Conservation (phyloP, 2,888 invertebrate species). For the Oxycera nigricornis region DNA sequence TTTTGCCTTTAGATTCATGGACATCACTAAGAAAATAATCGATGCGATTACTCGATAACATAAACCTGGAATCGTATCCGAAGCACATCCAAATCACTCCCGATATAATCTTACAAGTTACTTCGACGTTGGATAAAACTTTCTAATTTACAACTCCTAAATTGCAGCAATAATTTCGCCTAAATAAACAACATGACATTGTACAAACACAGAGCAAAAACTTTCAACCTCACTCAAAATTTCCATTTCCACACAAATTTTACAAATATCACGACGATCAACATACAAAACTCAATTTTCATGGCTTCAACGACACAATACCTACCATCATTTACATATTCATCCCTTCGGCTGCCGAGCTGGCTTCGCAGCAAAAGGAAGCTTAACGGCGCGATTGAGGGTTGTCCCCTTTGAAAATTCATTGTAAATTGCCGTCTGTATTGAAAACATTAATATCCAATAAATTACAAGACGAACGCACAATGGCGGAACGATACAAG, state of each 20-base stretch:
- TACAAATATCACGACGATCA: neutral
- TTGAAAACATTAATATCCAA: constrained; percentile 16
- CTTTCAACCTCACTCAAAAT: neutral
- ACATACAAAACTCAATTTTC: neutral
- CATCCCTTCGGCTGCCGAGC: neutral
- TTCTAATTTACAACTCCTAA: neutral
- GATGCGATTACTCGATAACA: too few relatives aligned
- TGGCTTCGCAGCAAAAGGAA: neutral
- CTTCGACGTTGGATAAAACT: neutral
- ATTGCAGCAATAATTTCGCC: neutral
- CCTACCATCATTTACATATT: constrained; percentile 22
- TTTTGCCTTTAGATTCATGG: too few relatives aligned
- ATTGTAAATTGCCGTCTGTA: neutral
- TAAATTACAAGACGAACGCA: constrained; percentile 8
- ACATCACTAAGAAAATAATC: too few relatives aligned
- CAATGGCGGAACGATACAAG: neutral
- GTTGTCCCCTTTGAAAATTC: neutral
- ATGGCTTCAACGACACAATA: neutral
- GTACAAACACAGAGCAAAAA: neutral
- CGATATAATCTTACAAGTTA: too few relatives aligned
- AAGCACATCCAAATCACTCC: too few relatives aligned
- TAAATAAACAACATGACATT: neutral
- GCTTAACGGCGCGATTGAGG: neutral
- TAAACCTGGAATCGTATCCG: too few relatives aligned
- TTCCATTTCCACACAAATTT: neutral